Conservation (phyloP, 2,113 vertebrate genomes). For the Aix galericulata region DNA sequence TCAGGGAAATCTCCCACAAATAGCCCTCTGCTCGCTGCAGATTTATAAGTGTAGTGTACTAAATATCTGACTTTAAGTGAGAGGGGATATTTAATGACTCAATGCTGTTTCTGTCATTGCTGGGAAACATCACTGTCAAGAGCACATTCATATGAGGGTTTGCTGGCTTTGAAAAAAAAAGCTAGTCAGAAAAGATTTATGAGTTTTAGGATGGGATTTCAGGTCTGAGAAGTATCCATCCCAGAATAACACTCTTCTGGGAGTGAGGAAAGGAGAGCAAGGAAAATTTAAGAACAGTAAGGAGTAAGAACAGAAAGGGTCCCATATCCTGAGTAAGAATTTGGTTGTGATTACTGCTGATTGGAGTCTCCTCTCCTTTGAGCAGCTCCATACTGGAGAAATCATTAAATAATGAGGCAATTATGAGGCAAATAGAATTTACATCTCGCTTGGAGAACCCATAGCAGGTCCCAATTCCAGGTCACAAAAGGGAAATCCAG, state of each 20-base stretch:
- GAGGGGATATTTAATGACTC: not conserved
- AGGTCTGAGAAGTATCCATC: not conserved
- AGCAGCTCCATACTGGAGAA: not conserved
- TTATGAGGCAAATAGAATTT: not conserved
- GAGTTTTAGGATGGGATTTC: not conserved
- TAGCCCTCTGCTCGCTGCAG: not conserved
- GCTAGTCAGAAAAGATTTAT: not conserved
- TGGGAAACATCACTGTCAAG: not conserved
- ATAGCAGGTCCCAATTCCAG: not conserved
- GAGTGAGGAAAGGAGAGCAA: not conserved
- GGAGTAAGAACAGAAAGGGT: not conserved
- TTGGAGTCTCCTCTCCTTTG: not conserved
- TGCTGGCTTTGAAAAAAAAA: not conserved
- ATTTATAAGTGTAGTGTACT: not conserved
- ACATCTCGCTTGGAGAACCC: not conserved
- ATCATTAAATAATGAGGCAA: not conserved
- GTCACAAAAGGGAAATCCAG: not conserved
- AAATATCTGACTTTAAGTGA: not conserved
- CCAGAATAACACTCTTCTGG: not conserved
- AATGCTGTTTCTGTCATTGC: not conserved
- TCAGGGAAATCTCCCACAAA: not conserved
- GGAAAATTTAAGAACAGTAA: not conserved
- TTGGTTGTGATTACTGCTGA: not conserved
- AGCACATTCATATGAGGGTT: not conserved
- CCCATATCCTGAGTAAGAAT: not conserved